A percentile compares a stretch with the other conserved stretches of the same genome.
These are phyloP conservation scores for Drosophila parthenogenetica DNA, from an alignment of 2,888 invertebrate genomes.

Conservation along the genomic window DNA sequence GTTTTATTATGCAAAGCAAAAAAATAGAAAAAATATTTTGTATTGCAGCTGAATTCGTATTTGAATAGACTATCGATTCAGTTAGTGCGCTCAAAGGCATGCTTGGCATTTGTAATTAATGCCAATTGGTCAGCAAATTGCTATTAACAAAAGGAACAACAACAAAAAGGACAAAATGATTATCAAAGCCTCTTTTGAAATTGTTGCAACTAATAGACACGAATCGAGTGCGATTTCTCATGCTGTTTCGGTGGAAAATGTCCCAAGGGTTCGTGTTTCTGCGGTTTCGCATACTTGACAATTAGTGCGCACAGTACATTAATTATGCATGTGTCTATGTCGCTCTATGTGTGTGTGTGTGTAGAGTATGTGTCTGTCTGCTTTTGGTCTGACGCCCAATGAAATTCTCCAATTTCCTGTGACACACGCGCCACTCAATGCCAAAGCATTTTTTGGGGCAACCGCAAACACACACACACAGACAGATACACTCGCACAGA, in stretches of 20 bases:
- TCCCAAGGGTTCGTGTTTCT: slow-evolving; percentile 38
- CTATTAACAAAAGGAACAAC: slow-evolving; percentile 3
- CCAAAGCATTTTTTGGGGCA: slow-evolving; percentile 62
- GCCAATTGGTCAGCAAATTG: slow-evolving; percentile 19
- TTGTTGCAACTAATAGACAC: slow-evolving; percentile 71
- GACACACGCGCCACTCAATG: slow-evolving; percentile 50
- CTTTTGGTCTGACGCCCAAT: slow-evolving; percentile 54
- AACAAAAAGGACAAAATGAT: slow-evolving; percentile 1
- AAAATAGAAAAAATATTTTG: background rate
- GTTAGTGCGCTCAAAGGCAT: slow-evolving; percentile 24
- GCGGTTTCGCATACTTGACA: slow-evolving; percentile 68
- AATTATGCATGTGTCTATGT: slow-evolving; percentile 62
- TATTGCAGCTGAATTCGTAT: slow-evolving; percentile 10
- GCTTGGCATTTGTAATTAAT: slow-evolving; percentile 68
- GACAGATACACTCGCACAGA: background rate
- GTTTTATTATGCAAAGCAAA: slow-evolving; percentile 15
- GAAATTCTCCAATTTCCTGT: slow-evolving; percentile 61
- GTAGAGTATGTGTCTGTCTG: slow-evolving; percentile 17
- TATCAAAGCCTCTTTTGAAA: slow-evolving; percentile 37
- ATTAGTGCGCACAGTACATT: slow-evolving; percentile 68
- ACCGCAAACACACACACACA: slow-evolving; percentile 59
- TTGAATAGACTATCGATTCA: slow-evolving; percentile 33
- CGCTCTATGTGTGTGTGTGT: slow-evolving; percentile 8
- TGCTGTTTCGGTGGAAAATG: slow-evolving; percentile 1
- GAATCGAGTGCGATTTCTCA: background rate